These are phyloP conservation scores for Coendou prehensilis DNA, from an alignment of 2,797 vertebrate species.

Conservation along the genomic window DNA sequence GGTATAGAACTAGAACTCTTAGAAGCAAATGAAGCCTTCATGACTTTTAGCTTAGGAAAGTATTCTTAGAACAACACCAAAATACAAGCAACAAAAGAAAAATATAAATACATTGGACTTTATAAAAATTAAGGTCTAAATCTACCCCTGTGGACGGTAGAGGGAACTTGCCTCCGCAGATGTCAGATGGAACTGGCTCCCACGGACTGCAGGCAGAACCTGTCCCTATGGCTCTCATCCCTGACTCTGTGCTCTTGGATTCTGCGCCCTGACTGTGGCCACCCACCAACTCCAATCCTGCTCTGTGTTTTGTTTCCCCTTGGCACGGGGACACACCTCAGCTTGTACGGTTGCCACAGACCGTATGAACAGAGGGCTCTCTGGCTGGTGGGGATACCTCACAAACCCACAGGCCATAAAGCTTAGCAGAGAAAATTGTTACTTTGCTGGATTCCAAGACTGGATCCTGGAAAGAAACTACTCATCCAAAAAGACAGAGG, in stretches of 20 bases:
- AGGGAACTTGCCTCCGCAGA: neutral
- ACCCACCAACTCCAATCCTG: neutral
- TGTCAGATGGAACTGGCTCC: neutral
- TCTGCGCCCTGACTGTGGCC: neutral
- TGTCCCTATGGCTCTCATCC: neutral
- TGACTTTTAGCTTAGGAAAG: neutral
- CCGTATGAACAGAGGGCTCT: neutral
- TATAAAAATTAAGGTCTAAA: neutral
- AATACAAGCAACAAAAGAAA: slow-evolving; percentile 3
- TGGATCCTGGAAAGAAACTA: neutral
- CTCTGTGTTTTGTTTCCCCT: neutral
- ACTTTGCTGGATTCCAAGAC: neutral
- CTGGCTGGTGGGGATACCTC: neutral
- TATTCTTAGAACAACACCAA: slow-evolving; percentile 17
- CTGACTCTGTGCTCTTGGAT: neutral
- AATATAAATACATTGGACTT: slow-evolving; percentile 1
- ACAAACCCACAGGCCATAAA: neutral
- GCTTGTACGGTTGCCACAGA: neutral
- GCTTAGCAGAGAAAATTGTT: neutral
- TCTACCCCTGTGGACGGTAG: neutral
- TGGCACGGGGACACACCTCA: neutral
- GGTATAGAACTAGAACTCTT: neutral
- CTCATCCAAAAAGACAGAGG: neutral
- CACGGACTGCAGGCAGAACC: neutral
- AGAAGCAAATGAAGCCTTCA: neutral